Evolutionary conservation across 2,113 vertebrate species (phyloP).

Genomic region (Bubo bubo): DNA sequence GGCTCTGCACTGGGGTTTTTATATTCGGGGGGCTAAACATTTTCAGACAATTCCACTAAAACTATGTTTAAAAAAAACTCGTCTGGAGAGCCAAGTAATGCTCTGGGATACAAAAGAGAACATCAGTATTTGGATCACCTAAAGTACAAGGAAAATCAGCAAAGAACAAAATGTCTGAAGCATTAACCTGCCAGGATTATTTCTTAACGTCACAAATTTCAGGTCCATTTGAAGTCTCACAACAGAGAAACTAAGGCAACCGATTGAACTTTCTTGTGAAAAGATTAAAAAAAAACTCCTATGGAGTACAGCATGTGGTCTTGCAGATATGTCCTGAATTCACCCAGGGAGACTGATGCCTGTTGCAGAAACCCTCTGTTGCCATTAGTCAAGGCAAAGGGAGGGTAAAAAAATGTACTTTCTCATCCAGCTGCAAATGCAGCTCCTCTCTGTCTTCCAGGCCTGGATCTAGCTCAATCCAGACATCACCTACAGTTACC

Average conservation of each 20-base stretch:
- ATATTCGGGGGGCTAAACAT: not conserved
- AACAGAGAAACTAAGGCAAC: constrained; percentile 49
- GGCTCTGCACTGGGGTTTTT: rapidly evolving
- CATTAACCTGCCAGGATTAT: constrained; percentile 34
- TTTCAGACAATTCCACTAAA: not conserved
- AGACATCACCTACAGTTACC: not conserved
- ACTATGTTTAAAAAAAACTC: not conserved
- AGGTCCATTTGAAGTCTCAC: constrained; percentile 54
- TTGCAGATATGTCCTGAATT: constrained; percentile 24
- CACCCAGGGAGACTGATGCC: not conserved
- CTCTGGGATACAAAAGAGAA: constrained; percentile 33
- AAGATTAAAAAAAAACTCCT: constrained; percentile 10
- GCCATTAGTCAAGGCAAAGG: not conserved
- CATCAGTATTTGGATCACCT: constrained; percentile 10
- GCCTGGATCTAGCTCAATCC: not conserved
- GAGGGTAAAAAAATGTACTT: not conserved
- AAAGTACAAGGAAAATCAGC: not conserved
- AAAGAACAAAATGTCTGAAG: constrained; percentile 46
- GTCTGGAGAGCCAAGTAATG: not conserved
- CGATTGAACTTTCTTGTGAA: constrained; percentile 13
- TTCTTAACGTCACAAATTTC: constrained; percentile 32
- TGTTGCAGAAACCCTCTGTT: not conserved
- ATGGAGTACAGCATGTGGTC: constrained; percentile 32
- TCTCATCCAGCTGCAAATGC: not conserved
- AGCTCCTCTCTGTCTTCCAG: not conserved